Conservation (phyloP, 2,888 invertebrate genomes). For the Leptarthrus brevirostris region DNA sequence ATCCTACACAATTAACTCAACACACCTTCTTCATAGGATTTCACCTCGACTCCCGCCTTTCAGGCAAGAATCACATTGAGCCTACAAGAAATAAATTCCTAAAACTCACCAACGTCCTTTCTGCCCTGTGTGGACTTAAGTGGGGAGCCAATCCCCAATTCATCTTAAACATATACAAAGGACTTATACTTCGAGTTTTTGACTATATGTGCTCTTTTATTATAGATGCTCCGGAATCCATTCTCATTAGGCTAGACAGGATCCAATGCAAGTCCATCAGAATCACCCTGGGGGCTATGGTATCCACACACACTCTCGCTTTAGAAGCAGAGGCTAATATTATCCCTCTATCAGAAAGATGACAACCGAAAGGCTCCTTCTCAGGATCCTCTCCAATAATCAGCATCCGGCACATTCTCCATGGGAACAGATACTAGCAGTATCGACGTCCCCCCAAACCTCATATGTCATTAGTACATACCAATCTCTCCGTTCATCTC, state of each 20-base stretch:
- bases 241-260: background rate
- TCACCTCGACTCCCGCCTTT: too few species aligned
- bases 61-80: too few species aligned
- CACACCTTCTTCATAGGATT: background rate
- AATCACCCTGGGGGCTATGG: background rate
- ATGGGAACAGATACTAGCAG: background rate
- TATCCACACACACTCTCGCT: background rate
- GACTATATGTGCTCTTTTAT: background rate
- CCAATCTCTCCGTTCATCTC: background rate
- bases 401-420: background rate
- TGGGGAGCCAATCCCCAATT: background rate
- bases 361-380: too few species aligned
- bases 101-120: background rate
- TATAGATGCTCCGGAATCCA: background rate
- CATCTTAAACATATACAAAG: background rate
- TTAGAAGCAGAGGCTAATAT: background rate
- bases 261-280: background rate
- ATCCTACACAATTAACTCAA: background rate
- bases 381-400: too few species aligned
- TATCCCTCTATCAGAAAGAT: background rate
- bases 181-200: background rate
- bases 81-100: too few species aligned
- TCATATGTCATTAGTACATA: background rate
- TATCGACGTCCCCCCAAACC: background rate
- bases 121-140: background rate